Base-by-base conservation (phyloP, 2,113 vertebrate species). In the Agapornis roseicollis region DNA sequence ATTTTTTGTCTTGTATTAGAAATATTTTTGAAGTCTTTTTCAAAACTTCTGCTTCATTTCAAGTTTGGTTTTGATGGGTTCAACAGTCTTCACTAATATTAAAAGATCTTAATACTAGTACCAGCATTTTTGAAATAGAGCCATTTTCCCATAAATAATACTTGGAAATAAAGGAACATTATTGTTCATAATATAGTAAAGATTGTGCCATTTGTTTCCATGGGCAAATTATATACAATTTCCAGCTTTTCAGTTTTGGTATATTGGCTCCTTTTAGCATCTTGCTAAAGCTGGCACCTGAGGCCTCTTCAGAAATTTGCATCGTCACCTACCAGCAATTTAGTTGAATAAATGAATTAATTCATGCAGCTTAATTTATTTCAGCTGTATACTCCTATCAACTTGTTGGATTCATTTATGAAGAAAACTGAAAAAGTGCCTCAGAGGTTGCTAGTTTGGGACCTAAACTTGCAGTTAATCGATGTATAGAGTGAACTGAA, bases 1-100 rank as follows among this genome's bases (percentile, higher is more conserved):
- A 18, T 50, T 89, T 95, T 88, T 88, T 95, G 39, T 77, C 88
- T 39, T 88, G 29, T 39, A 73, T 78, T 88, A 56, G 31, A 95
- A 96, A 56, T 91, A 53, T 58, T 95, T 95, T 61, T 72, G 68
- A 96, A 64, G 49, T 58, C 18, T 72, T 93, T 88, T 77, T 78
- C 41, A 76, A 65, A 94, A 64, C 15, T 69, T 81, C 73, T 74
- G 41, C 29, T 68, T 94, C 27, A 29, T 78, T 93, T 95, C 41
- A n/a, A 79, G 58, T 73, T 86, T 82, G 28, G 4, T 94, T 95
- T 94, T 91, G 25, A 78, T 10, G 35, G 47, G 33, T 86, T 94
- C 81, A 58, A 33, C 35, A 79, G 20, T 76, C 55, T 64, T 81
- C 65, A 64, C 31, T 77, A 56, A 85, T 83, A 71, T 60, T 37